These are phyloP conservation scores for Siderastrea siderea DNA, from an alignment of 92 coral and sea anemone species.

Conservation along the genomic window DNA sequence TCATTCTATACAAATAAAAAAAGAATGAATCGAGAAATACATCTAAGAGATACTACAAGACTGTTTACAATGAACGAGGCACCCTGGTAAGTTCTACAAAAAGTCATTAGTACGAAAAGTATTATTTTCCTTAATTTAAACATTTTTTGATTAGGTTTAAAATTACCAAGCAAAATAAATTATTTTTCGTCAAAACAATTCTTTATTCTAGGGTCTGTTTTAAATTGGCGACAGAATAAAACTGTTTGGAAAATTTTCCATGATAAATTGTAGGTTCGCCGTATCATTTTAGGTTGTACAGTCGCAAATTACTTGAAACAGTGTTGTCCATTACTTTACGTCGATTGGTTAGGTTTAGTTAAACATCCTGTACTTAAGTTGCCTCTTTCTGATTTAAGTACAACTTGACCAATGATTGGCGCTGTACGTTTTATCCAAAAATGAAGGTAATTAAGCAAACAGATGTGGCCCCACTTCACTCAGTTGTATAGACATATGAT, in stretches of 20 bases:
- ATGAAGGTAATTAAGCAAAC: not conserved
- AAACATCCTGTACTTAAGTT: constrained; percentile 2
- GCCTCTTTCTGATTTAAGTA: not conserved
- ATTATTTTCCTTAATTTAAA: too few species aligned
- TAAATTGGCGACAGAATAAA: too few species aligned
- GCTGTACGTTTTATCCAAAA: not conserved
- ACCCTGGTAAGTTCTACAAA: not conserved
- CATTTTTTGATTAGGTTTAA: not conserved
- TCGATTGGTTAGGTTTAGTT: not conserved
- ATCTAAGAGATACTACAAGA: not conserved
- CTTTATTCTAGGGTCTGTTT: too few species aligned
- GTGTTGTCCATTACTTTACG: not conserved
- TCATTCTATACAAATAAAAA: not conserved
- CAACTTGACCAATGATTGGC: not conserved
- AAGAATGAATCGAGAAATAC: not conserved
- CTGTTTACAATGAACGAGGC: not conserved
- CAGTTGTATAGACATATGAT: not conserved
- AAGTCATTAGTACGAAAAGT: too few species aligned
- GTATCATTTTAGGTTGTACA: not conserved
- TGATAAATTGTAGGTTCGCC: not conserved
- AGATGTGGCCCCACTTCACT: not conserved
- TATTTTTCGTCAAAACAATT: not conserved
- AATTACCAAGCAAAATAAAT: not conserved
- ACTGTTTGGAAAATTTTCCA: too few species aligned
- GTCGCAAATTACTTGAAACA: not conserved